These are phyloP conservation scores for Matsumurasca onukii DNA, from an alignment of 1,140 invertebrate genomes.

Conservation along the genomic window DNA sequence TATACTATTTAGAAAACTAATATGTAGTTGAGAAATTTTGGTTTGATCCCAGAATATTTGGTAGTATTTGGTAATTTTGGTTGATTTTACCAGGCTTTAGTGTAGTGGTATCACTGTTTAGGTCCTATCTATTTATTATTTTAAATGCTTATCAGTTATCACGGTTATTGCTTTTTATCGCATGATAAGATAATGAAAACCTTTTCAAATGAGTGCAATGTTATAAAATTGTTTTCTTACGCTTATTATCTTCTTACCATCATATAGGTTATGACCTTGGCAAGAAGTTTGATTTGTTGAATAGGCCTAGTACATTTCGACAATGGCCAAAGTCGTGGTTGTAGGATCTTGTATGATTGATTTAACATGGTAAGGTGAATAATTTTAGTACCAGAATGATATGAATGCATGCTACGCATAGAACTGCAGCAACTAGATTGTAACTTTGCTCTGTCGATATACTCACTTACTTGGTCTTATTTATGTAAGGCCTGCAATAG, in stretches of 20 bases:
- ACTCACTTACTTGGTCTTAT: no score
- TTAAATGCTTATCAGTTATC: background rate
- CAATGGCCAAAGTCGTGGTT: constrained; percentile 34
- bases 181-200: background rate
- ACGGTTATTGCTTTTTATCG: background rate
- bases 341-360: constrained; percentile 42
- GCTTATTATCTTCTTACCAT: background rate
- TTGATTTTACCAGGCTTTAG: no score
- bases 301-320: background rate
- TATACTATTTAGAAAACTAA: no score
- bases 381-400: no score
- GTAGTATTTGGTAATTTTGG: no score
- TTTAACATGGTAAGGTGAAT: constrained; percentile 39
- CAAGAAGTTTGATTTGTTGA: constrained; percentile 1
- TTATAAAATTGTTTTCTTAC: background rate
- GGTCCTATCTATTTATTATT: background rate
- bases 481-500: no score
- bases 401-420: no score
- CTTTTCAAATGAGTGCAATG: background rate
- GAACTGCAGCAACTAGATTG: no score
- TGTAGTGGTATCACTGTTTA: no score
- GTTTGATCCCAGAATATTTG: no score
- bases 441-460: no score
- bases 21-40: no score
- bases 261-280: background rate